phyloP scores from a whole-genome alignment of 1,140 invertebrate species.

The Campoletis sonorensis region DNA sequence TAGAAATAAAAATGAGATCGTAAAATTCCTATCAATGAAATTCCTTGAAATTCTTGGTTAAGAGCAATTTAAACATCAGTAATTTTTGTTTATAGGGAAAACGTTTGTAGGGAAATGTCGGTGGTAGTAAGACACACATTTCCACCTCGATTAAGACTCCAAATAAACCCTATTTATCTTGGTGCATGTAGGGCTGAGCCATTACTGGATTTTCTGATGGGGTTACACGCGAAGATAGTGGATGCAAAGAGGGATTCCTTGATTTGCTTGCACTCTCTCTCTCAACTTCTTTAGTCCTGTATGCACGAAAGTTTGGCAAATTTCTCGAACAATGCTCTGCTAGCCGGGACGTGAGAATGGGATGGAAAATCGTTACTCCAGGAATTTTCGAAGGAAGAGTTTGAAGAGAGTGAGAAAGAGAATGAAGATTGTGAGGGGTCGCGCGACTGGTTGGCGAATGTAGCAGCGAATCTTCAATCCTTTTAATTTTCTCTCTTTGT shows the following conservation, averaged over 20 bases:
- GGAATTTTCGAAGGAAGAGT: neutral
- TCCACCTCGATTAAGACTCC: neutral
- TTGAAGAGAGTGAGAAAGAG: neutral
- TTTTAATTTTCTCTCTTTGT: neutral
- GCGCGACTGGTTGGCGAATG: slow-evolving; percentile 15
- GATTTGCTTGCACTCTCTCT: slow-evolving; percentile 13
- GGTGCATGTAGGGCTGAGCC: neutral
- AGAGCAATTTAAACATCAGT: neutral
- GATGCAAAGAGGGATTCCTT: slow-evolving; percentile 13
- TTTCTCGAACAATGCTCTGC: slow-evolving; percentile 17
- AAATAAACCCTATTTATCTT: neutral
- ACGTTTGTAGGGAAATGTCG: neutral
- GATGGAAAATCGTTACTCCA: slow-evolving; percentile 39
- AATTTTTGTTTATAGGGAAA: neutral
- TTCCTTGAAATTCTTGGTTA: neutral
- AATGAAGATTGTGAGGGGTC: neutral
- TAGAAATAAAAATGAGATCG: too few species aligned
- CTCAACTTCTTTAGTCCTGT: neutral
- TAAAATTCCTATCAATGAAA: neutral
- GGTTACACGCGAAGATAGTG: neutral
- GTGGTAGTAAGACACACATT: neutral
- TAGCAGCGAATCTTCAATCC: slow-evolving; percentile 7
- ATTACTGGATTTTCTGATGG: slow-evolving; percentile 1
- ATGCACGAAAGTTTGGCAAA: neutral
- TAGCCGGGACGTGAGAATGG: slow-evolving; percentile 27